A percentile compares a stretch with the other conserved stretches of the same genome.
phyloP scores from a whole-genome alignment of 2,113 vertebrate genomes.

The Pontoporia blainvillei region DNA sequence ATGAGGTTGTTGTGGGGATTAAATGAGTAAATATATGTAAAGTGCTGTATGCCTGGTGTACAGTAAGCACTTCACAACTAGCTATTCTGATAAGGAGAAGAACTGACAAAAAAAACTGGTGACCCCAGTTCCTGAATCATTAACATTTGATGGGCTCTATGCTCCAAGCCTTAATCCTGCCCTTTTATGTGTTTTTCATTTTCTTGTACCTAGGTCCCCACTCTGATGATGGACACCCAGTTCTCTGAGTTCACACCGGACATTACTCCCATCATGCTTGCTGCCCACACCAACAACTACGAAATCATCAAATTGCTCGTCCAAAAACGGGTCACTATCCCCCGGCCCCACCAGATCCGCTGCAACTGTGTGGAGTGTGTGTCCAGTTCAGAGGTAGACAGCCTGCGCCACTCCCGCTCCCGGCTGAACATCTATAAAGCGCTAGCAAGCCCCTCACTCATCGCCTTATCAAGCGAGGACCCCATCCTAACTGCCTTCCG shows the following conservation, averaged over 20 bases:
- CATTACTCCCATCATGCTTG: conserved; percentile 98
- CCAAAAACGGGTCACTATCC: conserved; percentile 93
- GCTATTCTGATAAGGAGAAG: not conserved
- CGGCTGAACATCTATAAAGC: conserved; percentile 98
- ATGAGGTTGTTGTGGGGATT: not conserved
- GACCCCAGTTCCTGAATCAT: not conserved
- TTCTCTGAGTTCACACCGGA: conserved; percentile 98
- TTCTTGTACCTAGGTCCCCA: conserved; percentile 87
- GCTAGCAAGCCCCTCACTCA: conserved; percentile 95
- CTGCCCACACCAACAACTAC: conserved; percentile 99
- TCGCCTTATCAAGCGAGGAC: conserved; percentile 94
- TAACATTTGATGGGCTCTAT: not conserved
- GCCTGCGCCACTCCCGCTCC: conserved; percentile 94
- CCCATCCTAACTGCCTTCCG: conserved; percentile 94
- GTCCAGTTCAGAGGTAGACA: conserved; percentile 97
- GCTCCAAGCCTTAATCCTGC: not conserved
- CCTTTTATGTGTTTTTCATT: conserved; percentile 30
- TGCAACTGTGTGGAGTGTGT: conserved; percentile 98
- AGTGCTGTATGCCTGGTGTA: not conserved
- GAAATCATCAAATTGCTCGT: conserved; percentile 98
- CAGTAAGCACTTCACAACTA: not conserved
- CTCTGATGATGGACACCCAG: conserved; percentile 95
- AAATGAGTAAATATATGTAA: not conserved
- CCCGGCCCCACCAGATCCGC: conserved; percentile 95
- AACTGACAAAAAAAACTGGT: not conserved